Conservation (phyloP, 2,888 invertebrate genomes). For the Cosmorhoe ocellata region DNA sequence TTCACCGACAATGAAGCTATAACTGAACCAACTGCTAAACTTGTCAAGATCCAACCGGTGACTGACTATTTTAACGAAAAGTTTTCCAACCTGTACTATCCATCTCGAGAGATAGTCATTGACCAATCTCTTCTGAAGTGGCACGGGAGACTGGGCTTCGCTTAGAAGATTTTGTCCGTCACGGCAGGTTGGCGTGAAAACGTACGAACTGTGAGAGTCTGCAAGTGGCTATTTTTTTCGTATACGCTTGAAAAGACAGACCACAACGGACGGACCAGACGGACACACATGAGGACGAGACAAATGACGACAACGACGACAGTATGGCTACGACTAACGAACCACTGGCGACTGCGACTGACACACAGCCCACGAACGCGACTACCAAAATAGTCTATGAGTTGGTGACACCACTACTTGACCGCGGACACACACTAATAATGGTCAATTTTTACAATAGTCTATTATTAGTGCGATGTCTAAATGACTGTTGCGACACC, state of each 20-base stretch:
- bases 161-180: no score
- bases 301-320: no score
- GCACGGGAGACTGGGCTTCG: no score
- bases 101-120: conserved; percentile 5
- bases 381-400: conserved; percentile 5
- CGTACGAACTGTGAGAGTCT: conserved; percentile 12
- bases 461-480: no score
- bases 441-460: conserved; percentile 20
- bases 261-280: no score
- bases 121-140: conserved; percentile 3
- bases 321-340: no score
- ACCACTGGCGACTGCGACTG: no score
- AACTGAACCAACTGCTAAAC: no score
- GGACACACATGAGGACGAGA: no score
- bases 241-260: not conserved
- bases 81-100: conserved; percentile 2
- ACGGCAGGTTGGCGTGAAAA: not conserved
- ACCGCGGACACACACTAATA: conserved; percentile 19
- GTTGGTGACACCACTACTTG: conserved; percentile 5
- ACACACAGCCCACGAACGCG: not conserved
- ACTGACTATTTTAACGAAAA: conserved; percentile 4
- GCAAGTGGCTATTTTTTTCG: conserved; percentile 9
- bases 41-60: not conserved
- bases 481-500: conserved; percentile 27
- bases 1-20: conserved; percentile 22